Percentiles rank a stretch among this genome's conserved stretches.
Evolutionary conservation across 2,797 vertebrate genomes (phyloP).

Genomic region (Danio tinwini): DNA sequence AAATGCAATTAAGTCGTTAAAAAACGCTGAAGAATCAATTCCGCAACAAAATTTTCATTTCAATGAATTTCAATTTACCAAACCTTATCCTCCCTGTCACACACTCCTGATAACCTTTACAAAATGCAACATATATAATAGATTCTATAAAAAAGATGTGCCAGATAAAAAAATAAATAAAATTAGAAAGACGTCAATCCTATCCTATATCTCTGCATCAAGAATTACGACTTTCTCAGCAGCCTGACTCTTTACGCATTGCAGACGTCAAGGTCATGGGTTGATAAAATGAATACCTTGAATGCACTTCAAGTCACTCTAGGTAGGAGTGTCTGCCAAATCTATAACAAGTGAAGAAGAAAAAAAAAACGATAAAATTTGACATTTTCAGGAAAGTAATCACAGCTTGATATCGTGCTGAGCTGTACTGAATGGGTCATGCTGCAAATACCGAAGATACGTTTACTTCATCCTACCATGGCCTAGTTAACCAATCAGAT

Average conservation of each 20-base stretch:
- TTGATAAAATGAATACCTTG: not conserved
- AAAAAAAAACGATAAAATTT: constrained; percentile 1
- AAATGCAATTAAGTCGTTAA: not conserved
- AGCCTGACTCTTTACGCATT: not conserved
- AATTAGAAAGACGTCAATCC: not conserved
- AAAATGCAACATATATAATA: constrained; percentile 2
- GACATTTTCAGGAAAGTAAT: not conserved
- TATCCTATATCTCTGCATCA: not conserved
- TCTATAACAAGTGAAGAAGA: not conserved
- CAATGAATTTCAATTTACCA: not conserved
- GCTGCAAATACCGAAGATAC: not conserved
- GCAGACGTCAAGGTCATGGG: not conserved
- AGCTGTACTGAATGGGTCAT: not conserved
- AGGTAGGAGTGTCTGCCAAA: not conserved
- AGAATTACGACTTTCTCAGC: constrained; percentile 7
- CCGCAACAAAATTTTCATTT: not conserved
- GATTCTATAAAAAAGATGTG: not conserved
- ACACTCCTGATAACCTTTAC: constrained; percentile 8
- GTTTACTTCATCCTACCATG: not conserved
- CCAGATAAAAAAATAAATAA: not conserved
- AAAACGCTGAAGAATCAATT: not conserved
- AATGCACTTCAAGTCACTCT: not conserved
- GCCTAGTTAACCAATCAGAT: constrained; percentile 38
- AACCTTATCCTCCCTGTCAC: not conserved
- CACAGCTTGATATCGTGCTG: constrained; percentile 9